Evolutionary conservation across 2,888 invertebrate species (phyloP).

Genomic region (Athetis lepigone): DNA sequence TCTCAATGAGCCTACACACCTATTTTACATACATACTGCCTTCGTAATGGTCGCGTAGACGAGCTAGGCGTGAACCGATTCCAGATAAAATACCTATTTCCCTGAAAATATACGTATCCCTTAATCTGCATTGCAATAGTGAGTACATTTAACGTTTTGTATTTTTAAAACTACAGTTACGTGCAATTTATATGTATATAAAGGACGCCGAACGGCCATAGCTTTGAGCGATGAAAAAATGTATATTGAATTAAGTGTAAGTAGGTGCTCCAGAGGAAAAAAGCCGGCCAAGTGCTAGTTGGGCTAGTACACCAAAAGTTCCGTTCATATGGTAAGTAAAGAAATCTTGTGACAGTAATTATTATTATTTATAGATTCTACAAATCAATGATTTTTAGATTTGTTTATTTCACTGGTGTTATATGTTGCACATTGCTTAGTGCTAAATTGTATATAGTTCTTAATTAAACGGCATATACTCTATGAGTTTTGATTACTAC

Average conservation of each 20-base stretch:
- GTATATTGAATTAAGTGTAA: constrained; percentile 39
- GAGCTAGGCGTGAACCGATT: constrained; percentile 76
- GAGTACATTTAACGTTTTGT: constrained; percentile 61
- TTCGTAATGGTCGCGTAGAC: constrained; percentile 74
- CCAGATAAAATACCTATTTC: constrained; percentile 73
- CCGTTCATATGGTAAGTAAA: no score
- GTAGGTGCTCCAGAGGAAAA: constrained; percentile 40
- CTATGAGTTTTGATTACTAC: no score
- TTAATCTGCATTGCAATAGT: constrained; percentile 71
- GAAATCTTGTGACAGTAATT: no score
- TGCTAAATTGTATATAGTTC: no score
- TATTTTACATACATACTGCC: constrained; percentile 77
- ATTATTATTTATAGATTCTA: no score
- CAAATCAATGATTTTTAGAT: no score
- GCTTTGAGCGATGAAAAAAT: constrained; percentile 39
- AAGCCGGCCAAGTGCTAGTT: no score
- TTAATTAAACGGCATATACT: no score
- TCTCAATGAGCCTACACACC: constrained; percentile 69
- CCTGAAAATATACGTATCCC: constrained; percentile 67
- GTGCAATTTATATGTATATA: constrained; percentile 42
- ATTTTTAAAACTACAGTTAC: constrained; percentile 51
- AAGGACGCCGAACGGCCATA: constrained; percentile 28
- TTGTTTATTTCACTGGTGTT: no score
- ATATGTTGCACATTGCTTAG: no score
- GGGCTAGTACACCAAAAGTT: no score